These are phyloP conservation scores for Leucosticte australis DNA, from an alignment of 2,113 vertebrate species.

Conservation along the genomic window DNA sequence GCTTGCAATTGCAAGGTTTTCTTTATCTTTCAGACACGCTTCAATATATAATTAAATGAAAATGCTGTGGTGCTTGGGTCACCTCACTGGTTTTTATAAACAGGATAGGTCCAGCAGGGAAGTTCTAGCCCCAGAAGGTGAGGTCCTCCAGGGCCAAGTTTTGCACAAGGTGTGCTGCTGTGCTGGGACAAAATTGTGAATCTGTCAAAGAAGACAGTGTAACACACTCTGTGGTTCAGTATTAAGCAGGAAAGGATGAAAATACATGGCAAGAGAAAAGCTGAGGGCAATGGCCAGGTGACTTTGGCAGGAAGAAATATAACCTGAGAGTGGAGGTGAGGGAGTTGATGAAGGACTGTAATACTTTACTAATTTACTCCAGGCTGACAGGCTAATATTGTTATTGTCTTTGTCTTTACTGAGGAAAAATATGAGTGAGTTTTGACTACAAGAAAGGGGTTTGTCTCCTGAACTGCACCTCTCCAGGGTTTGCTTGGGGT, in stretches of 20 bases:
- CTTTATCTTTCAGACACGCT: neutral
- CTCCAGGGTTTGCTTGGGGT: neutral
- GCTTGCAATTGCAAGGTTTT: neutral
- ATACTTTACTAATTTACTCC: neutral
- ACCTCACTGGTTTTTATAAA: neutral
- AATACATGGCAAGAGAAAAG: neutral
- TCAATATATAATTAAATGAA: neutral
- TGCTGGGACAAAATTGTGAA: neutral
- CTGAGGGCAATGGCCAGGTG: neutral
- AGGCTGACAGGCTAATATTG: neutral
- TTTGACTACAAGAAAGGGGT: neutral
- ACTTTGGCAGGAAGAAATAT: neutral
- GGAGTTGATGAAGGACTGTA: neutral
- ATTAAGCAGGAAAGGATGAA: neutral
- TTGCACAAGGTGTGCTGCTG: neutral
- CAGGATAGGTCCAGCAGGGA: neutral
- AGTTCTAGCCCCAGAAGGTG: neutral
- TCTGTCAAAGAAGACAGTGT: neutral
- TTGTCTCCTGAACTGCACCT: neutral
- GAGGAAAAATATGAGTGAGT: neutral
- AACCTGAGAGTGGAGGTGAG: neutral
- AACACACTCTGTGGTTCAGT: neutral
- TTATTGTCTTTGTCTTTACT: neutral
- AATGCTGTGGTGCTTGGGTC: neutral
- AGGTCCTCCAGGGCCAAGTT: rapidly evolving